Evolutionary conservation across 2,888 invertebrate species (phyloP).

Genomic region (Caenorhabditis doughertyi): DNA sequence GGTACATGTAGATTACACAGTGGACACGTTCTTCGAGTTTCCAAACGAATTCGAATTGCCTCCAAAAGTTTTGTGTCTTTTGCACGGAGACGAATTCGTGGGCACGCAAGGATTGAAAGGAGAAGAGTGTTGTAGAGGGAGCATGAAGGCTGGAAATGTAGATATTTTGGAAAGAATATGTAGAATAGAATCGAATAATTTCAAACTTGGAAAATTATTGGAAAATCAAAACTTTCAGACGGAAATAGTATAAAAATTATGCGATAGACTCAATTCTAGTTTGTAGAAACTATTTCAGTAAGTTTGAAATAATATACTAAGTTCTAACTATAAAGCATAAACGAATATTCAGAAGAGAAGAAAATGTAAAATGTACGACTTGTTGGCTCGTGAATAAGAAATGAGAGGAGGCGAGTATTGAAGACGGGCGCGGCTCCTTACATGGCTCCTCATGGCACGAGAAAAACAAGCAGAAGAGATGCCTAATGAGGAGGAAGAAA

Average conservation of each 20-base stretch:
- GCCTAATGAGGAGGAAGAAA: constrained; percentile 46
- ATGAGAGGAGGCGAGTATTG: constrained; percentile 14
- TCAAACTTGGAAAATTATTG: too few species aligned
- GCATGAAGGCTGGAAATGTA: constrained; percentile 66
- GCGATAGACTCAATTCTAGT: too few species aligned
- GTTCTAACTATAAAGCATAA: background rate
- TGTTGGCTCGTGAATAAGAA: constrained; percentile 36
- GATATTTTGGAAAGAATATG: background rate
- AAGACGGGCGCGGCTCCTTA: constrained; percentile 26
- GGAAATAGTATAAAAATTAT: too few species aligned
- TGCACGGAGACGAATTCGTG: constrained; percentile 58
- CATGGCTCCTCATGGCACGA: constrained; percentile 39
- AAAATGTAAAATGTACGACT: constrained; percentile 17
- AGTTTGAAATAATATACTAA: background rate
- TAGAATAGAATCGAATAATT: too few species aligned
- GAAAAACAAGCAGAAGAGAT: constrained; percentile 30
- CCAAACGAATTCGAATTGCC: constrained; percentile 46
- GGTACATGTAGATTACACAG: constrained; percentile 70
- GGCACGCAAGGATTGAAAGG: constrained; percentile 61
- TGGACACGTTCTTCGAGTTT: constrained; percentile 63
- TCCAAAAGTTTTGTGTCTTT: constrained; percentile 62
- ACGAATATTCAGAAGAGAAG: background rate
- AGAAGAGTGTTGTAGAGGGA: constrained; percentile 69
- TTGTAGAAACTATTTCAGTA: background rate
- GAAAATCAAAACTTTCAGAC: too few species aligned